Evolutionary conservation across 2,113 vertebrate genomes (phyloP).

Genomic region (Girardinichthys multiradiatus): DNA sequence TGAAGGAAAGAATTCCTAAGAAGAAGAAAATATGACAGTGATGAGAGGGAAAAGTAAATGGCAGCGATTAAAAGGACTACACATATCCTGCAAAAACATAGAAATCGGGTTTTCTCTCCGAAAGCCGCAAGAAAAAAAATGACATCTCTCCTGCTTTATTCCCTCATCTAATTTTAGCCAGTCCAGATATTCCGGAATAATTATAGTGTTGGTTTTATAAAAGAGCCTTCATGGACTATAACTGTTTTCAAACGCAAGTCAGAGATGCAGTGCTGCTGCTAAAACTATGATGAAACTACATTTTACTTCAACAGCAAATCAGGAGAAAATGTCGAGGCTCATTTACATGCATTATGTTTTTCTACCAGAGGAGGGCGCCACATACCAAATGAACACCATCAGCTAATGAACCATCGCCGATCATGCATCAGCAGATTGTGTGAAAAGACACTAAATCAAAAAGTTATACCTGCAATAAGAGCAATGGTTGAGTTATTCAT

Average conservation of each 20-base stretch:
- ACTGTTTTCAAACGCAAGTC: constrained; percentile 25
- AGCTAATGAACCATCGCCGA: not conserved
- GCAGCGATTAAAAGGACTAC: not conserved
- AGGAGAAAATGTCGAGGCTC: not conserved
- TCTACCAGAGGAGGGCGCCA: constrained; percentile 68
- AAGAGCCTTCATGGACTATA: constrained; percentile 16
- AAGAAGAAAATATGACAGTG: constrained; percentile 1
- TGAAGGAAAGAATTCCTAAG: constrained; percentile 73
- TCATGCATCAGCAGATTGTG: not conserved
- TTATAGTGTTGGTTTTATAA: constrained; percentile 16
- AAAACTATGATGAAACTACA: too few relatives aligned
- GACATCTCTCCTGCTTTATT: constrained; percentile 7
- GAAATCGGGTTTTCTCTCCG: not conserved
- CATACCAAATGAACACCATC: constrained; percentile 5
- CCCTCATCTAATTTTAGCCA: constrained; percentile 38
- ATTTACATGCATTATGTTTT: not conserved
- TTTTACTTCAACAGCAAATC: not conserved
- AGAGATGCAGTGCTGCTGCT: not conserved
- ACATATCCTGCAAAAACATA: not conserved
- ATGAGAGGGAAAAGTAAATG: not conserved
- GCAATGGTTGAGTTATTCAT: constrained; percentile 19
- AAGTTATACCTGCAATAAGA: not conserved
- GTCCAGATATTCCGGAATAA: constrained; percentile 48
- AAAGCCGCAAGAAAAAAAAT: not conserved
- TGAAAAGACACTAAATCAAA: constrained; percentile 10